Conservation (phyloP, 2,888 invertebrate genomes). For the Psylliodes chrysocephalus region DNA sequence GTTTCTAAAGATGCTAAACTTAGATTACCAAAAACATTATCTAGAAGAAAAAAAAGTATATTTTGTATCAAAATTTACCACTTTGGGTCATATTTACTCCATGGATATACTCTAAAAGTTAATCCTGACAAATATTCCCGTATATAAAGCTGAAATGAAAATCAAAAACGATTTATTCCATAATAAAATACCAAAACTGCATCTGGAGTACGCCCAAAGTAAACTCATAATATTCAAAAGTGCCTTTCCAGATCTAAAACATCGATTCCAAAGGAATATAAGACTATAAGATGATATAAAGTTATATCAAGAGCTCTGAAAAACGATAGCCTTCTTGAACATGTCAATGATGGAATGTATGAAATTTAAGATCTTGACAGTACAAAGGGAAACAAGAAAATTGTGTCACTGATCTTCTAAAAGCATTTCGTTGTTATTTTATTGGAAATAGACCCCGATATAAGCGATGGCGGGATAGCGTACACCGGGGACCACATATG, state of each 20-base stretch:
- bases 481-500: not conserved
- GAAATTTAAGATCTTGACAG: slow-evolving; percentile 13
- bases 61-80: too few species aligned
- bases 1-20: too few species aligned
- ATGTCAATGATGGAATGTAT: slow-evolving; percentile 12
- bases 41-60: too few species aligned
- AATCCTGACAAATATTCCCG: too few species aligned
- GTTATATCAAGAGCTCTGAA: slow-evolving; percentile 8
- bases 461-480: not conserved
- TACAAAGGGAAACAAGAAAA: slow-evolving; percentile 10
- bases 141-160: too few species aligned
- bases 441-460: not conserved
- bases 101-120: too few species aligned
- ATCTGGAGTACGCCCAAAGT: not conserved
- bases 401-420: slow-evolving; percentile 15
- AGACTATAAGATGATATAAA: not conserved
- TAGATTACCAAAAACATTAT: too few species aligned
- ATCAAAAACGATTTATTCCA: too few species aligned
- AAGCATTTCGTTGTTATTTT: slow-evolving; percentile 10
- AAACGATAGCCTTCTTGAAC: slow-evolving; percentile 10
- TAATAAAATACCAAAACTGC: too few species aligned
- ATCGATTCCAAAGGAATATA: not conserved
- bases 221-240: not conserved
- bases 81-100: too few species aligned
- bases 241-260: not conserved